Evolutionary conservation across 2,888 invertebrate species (phyloP), one percentile per base, ranked within the genome.

Genomic region (Luffia ferchaultella): DNA sequence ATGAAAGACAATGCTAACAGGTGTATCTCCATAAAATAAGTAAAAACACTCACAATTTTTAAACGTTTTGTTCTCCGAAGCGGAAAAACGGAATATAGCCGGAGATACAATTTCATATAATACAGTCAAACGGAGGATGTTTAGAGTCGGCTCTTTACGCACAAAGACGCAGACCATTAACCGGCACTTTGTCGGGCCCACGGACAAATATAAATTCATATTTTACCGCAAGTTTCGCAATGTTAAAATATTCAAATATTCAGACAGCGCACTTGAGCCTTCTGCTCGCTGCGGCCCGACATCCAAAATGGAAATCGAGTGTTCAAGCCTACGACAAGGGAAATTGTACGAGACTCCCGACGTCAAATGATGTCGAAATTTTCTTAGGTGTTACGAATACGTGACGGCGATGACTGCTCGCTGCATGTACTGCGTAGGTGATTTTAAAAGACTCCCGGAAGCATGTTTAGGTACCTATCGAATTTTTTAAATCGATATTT

Each of bases 161-260:
- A 17, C 42, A 49, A 43, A 16, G 49, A 49, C 49, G 47, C 47
- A 52, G 43, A 30, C 50, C 50, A 50, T 52, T 52, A 52, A 48
- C 48, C 17, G 50, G 45, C 50, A 52, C 50, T 52, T 42, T 42
- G 43, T 42, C 43, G 43, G n/a, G n/a, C 16, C 3, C 43, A 52
- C 53, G 51, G 51, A 57, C 57, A 58, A 57, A 68, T 68, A 68
- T 67, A 64, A 71, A 68, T 65, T 69, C 67, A 69, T 73, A 65
- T 71, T 70, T 66, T 63, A 68, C 60, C 64, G 63, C 65, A 57
- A 60, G 61, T 63, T 68, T 62, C 63, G 67, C 62, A 59, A 69
- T 67, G 70, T 66, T 76, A 70, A 76, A 73, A 71, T 78, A 78
- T 78, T 78, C 74, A 78, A 73, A 78, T 78, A 76, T 77, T 76